A percentile compares a stretch with the other conserved stretches of the same genome.
These are phyloP conservation scores for Emys orbicularis DNA, from an alignment of 2,797 vertebrate species.

Conservation along the genomic window DNA sequence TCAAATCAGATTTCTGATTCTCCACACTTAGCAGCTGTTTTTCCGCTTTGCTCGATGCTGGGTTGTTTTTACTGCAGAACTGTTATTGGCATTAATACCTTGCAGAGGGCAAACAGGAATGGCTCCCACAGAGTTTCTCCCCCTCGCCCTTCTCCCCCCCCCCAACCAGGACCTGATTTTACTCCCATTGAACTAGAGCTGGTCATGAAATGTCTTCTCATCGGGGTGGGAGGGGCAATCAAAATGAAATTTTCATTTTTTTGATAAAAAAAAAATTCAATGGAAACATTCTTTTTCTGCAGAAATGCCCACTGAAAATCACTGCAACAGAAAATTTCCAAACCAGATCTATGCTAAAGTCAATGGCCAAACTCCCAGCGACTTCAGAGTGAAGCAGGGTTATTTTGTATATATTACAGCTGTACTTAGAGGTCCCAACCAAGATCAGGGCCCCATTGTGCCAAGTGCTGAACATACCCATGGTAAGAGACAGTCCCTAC, in stretches of 20 bases:
- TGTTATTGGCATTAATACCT: slow-evolving; percentile 30
- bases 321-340: not conserved
- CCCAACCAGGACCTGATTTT: fast-evolving
- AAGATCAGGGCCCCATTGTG: not conserved
- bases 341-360: not conserved
- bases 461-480: not conserved
- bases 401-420: not conserved
- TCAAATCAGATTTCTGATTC: slow-evolving; percentile 53
- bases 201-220: not conserved
- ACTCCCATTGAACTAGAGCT: not conserved
- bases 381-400: not conserved
- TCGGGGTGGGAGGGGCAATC: fast-evolving
- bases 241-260: not conserved
- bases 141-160: fast-evolving
- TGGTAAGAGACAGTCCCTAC: not conserved
- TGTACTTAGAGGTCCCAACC: not conserved
- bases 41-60: slow-evolving; percentile 18
- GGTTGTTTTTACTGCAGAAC: slow-evolving; percentile 1
- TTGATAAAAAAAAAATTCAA: not conserved
- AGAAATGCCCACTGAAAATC: not conserved
- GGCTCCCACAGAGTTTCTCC: not conserved
- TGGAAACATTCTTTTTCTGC: not conserved
- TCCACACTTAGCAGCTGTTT: slow-evolving; percentile 56
- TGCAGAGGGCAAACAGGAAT: not conserved
- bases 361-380: not conserved